Evolutionary conservation across 2,797 vertebrate genomes (phyloP).

Genomic region (Peromyscus eremicus): DNA sequence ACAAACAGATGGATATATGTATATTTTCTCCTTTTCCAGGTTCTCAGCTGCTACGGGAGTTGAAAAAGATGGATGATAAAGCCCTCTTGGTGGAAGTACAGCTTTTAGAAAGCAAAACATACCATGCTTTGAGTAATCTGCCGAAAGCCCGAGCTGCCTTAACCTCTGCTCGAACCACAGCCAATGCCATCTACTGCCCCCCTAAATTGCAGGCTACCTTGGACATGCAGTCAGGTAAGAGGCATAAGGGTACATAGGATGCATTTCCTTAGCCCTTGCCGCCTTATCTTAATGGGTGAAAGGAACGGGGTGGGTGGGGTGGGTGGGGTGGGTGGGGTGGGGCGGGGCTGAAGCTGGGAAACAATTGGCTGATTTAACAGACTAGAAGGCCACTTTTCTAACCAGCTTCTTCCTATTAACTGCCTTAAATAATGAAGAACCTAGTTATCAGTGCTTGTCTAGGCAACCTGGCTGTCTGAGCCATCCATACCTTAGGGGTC

Average conservation of each 20-base stretch:
- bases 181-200: slow-evolving; percentile 99
- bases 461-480: slow-evolving; percentile 14
- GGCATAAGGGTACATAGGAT: neutral
- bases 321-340: neutral
- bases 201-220: slow-evolving; percentile 98
- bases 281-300: neutral
- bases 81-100: slow-evolving; percentile 99
- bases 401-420: neutral
- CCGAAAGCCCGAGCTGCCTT: slow-evolving; percentile 98
- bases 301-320: neutral
- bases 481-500: neutral
- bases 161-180: slow-evolving; percentile 98
- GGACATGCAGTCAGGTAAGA: slow-evolving; percentile 99
- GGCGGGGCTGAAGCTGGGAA: neutral
- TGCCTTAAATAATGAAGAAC: slow-evolving; percentile 53
- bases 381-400: neutral
- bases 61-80: slow-evolving; percentile 99
- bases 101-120: slow-evolving; percentile 98
- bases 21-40: slow-evolving; percentile 86
- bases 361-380: neutral
- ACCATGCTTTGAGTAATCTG: slow-evolving; percentile 98
- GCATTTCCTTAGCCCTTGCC: neutral
- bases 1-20: neutral
- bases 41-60: slow-evolving; percentile 96
- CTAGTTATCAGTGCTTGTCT: slow-evolving; percentile 7